A percentile compares a stretch with the other conserved stretches of the same genome.
phyloP scores from a whole-genome alignment of 2,797 vertebrate species.

The Pangasius sanitwongsei region DNA sequence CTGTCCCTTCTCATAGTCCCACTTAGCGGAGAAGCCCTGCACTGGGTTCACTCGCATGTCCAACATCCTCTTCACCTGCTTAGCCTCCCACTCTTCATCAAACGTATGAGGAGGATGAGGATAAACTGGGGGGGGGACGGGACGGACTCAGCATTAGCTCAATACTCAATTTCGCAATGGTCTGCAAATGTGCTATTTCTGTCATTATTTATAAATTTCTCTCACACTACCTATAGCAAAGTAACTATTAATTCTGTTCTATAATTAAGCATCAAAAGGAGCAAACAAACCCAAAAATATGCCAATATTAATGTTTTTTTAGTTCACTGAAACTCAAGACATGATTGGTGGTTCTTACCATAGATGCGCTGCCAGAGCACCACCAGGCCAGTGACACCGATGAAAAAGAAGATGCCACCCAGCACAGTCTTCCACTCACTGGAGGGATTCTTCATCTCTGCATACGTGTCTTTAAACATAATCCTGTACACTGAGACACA shows the following conservation, averaged over 20 bases:
- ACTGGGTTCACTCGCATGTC: slow-evolving; percentile 83
- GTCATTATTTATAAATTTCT: neutral
- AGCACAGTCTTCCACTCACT: slow-evolving; percentile 83
- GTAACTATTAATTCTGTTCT: neutral
- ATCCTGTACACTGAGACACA: slow-evolving; percentile 77
- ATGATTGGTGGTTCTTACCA: slow-evolving; percentile 65
- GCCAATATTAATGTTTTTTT: neutral
- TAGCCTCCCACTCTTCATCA: slow-evolving; percentile 75
- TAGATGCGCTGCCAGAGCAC: slow-evolving; percentile 80
- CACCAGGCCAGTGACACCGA: slow-evolving; percentile 82
- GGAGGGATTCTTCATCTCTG: slow-evolving; percentile 78
- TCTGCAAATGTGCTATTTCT: neutral
- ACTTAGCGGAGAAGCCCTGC: slow-evolving; percentile 77
- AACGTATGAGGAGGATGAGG: slow-evolving; percentile 75
- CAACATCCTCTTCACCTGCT: slow-evolving; percentile 79
- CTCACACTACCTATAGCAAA: neutral
- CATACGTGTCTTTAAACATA: slow-evolving; percentile 75
- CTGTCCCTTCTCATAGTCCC: slow-evolving; percentile 86
- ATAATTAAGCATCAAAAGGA: neutral
- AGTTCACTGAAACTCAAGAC: neutral
- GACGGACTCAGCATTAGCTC: neutral
- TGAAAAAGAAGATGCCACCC: slow-evolving; percentile 76
- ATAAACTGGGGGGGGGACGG: slow-evolving; percentile 73
- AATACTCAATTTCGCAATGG: neutral
- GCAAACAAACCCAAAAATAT: neutral